Conservation (phyloP, 1,140 invertebrate genomes). For the Neodiprion fabricii region DNA sequence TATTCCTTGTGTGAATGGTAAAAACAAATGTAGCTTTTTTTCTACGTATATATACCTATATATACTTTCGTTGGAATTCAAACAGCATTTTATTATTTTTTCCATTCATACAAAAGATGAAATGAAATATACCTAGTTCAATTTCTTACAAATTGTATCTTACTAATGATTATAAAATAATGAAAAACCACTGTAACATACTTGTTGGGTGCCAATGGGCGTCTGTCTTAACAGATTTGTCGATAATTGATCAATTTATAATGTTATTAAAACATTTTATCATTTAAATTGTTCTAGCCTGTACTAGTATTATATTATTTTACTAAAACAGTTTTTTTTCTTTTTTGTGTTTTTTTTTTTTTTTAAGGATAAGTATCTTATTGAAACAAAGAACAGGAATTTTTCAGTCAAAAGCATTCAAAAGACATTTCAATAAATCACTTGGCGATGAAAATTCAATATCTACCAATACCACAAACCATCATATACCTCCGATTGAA, state of each 20-base stretch:
- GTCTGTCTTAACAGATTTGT: conserved; percentile 23
- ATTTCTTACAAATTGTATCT: conserved; percentile 10
- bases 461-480: too few species aligned
- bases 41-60: too few species aligned
- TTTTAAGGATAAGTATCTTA: conserved; percentile 17
- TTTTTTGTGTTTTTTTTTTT: too few species aligned
- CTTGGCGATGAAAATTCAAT: too few species aligned
- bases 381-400: not conserved
- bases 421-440: too few species aligned
- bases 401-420: too few species aligned
- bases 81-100: conserved; percentile 14
- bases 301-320: conserved; percentile 7
- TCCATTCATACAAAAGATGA: conserved; percentile 15
- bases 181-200: conserved; percentile 32
- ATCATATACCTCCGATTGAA: too few species aligned
- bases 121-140: conserved; percentile 12
- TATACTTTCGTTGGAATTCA: conserved; percentile 7
- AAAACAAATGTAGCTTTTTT: conserved; percentile 22
- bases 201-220: conserved; percentile 25
- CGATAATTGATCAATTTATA: conserved; percentile 32
- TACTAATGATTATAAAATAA: conserved; percentile 5
- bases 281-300: conserved; percentile 29
- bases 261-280: conserved; percentile 43
- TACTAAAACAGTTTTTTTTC: conserved; percentile 4
- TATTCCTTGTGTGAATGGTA: conserved; percentile 24